Evolutionary conservation across 30 jellyfish, hydroid and myxozoan species (phyloP), one percentile per base, ranked within the genome.

Genomic region (Aurelia sp.): DNA sequence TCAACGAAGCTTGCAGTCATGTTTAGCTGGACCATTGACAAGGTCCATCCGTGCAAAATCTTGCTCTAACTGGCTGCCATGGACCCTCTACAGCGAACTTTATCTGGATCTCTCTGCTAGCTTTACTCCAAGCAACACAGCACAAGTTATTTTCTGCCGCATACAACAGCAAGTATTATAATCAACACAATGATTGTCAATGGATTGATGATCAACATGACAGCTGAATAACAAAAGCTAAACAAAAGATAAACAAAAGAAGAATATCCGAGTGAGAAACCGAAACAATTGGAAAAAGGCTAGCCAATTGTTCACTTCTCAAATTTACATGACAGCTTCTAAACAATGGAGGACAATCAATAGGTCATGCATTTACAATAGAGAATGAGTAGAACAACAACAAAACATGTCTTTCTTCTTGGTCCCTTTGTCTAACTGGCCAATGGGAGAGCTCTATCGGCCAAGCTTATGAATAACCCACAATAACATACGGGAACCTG

Each of bases 161-260:
- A 66, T 82, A 81, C 74, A 67, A 72, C 85, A 71, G 86, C 83
- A 72, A 83, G 82, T 83, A 83, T 83, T 83, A 83, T 83, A 70
- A 69, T 83, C 79, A 83, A 83, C 59, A 83, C 92, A 83, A 83
- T 83, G 80, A 83, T 68, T 69, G 85, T 83, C 86, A 83, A 83
- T 75, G 74, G 85, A 35, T 72, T 83, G 78, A 79, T 47, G 85
- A 70, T 83, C 92, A 83, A 83, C 86, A 64, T 83, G 92, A 83
- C 92, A 83, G 76, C 77, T 67, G 70, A 27, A 21, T 30, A 69
- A 83, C 91, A 81, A 71, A 48, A 71, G 92, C 38, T n/a, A 17
- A 58, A 83, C 92, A 76, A 70, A 38, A 41, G 30, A 9, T 21
- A 62, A 65, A 79, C 89, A 79, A 79, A 55, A 11, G 59, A 64